Evolutionary conservation across 2,797 vertebrate species (phyloP).

Genomic region (Diceros bicornis): DNA sequence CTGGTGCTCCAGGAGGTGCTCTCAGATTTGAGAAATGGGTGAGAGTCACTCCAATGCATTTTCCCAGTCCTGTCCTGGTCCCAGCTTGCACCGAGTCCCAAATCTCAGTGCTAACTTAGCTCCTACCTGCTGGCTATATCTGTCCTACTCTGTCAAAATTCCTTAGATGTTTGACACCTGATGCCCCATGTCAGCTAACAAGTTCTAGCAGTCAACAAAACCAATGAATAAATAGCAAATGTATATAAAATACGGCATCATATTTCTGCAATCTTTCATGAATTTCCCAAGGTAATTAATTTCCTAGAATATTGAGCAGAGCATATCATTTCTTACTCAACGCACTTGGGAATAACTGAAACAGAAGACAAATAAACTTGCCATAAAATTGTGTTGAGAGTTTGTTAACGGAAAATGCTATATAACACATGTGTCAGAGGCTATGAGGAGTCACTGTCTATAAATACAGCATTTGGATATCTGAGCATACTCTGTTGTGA

Average conservation of each 20-base stretch:
- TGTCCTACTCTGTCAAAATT: not conserved
- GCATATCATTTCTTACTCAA: conserved; percentile 32
- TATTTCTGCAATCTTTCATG: not conserved
- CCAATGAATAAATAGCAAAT: not conserved
- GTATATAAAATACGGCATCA: not conserved
- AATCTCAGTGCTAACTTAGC: not conserved
- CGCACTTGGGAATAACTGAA: not conserved
- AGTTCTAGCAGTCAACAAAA: not conserved
- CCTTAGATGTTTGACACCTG: conserved; percentile 18
- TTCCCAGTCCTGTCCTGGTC: not conserved
- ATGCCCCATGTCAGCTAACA: not conserved
- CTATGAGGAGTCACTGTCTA: not conserved
- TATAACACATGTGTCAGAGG: not conserved
- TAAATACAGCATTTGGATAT: not conserved
- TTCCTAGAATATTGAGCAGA: conserved; percentile 35
- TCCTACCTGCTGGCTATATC: not conserved
- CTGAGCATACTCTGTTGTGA: not conserved
- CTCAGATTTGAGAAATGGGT: not conserved
- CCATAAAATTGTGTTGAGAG: conserved; percentile 50
- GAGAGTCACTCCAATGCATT: not conserved
- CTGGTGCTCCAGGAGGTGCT: not conserved
- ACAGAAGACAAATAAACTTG: conserved; percentile 23
- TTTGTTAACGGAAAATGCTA: conserved; percentile 33
- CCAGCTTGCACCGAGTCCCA: not conserved
- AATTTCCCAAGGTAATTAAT: conserved; percentile 56